Base-by-base conservation (phyloP, 92 coral and sea anemone species). In the Zoanthus gigantus region DNA sequence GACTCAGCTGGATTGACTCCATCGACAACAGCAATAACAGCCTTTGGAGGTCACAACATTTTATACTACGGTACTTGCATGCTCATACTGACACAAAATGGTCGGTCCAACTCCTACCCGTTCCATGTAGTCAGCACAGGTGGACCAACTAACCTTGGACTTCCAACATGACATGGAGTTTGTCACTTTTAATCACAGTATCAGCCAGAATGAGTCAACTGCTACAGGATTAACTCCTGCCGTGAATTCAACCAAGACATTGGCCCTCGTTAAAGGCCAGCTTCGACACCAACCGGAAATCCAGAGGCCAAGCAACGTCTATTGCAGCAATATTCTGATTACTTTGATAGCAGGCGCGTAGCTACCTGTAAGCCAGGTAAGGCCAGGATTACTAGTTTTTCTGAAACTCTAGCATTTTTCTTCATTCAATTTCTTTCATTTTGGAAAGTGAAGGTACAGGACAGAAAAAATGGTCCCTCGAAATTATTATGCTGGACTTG, bases 131-230 rank as follows among this genome's bases (percentile, higher is more conserved):
- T 89, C 17, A 63, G 84, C 79, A 91, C 90, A 3, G 82, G 88
- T 81, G 93, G 94, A 56, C 93, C 91, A 13, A 92, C 93, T 42
- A 90, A 92, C 74, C 85, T 90, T 74, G 93, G 93, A 76, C 79
- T 93, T 16, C 86, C 90, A 45, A 87, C 93, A 18, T 87, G 89
- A 90, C 82, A 72, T 94, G 93, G 84, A 92, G 71, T 76, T 94
- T 47, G 71, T 94, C 31, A 89, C 92, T 69, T 69, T 91, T 69
- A 87, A 94, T 78, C 90, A 83, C 73, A 85, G 95, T 53, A 78
- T 88, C 29, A 29, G 60, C 71, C 85, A 61, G 34, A 82, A 61
- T 28, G 84, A 81, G 46, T 82, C 79, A 75, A 88, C 30, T 67
- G 76, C 58, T 81, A 73, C 68, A 47, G 79, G 75, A 86, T 67